phyloP scores from a whole-genome alignment of 2,888 invertebrate species.

The Alsophila aescularia region DNA sequence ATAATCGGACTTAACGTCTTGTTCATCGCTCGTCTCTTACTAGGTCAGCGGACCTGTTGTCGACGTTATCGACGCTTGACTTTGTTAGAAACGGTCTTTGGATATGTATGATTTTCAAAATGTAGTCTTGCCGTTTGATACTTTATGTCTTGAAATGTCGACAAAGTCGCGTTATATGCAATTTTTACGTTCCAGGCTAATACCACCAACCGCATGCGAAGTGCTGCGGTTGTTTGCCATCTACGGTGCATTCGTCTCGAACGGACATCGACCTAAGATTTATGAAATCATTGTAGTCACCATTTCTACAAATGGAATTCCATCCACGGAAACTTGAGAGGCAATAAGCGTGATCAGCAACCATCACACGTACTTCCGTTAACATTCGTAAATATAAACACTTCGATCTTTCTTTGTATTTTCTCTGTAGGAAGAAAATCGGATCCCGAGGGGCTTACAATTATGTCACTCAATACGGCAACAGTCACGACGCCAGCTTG shows the following conservation, averaged over 20 bases:
- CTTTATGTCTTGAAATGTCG: constrained; percentile 44
- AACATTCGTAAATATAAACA: constrained; percentile 15
- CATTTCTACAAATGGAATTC: constrained; percentile 16
- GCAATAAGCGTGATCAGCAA: constrained; percentile 17
- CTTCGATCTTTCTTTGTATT: constrained; percentile 28
- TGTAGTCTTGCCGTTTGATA: constrained; percentile 32
- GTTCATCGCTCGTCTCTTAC: constrained; percentile 51
- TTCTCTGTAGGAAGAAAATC: constrained; percentile 37
- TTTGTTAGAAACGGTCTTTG: constrained; percentile 28
- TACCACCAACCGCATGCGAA: constrained; percentile 62
- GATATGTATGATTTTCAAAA: constrained; percentile 39
- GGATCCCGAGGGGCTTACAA: constrained; percentile 48
- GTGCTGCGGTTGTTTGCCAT: constrained; percentile 62
- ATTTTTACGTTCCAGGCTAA: constrained; percentile 57
- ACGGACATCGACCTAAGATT: constrained; percentile 60
- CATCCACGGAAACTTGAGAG: constrained; percentile 10
- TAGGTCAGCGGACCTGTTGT: constrained; percentile 47
- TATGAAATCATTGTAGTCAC: constrained; percentile 39
- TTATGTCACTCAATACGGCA: constrained; percentile 63
- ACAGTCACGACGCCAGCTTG: constrained; percentile 55
- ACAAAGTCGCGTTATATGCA: constrained; percentile 55
- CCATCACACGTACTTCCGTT: constrained; percentile 16
- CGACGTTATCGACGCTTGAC: constrained; percentile 37
- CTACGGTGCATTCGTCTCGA: constrained; percentile 64
- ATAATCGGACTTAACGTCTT: constrained; percentile 63